phyloP scores from a whole-genome alignment of 1,140 invertebrate genomes.

The Helicoverpa zea region DNA sequence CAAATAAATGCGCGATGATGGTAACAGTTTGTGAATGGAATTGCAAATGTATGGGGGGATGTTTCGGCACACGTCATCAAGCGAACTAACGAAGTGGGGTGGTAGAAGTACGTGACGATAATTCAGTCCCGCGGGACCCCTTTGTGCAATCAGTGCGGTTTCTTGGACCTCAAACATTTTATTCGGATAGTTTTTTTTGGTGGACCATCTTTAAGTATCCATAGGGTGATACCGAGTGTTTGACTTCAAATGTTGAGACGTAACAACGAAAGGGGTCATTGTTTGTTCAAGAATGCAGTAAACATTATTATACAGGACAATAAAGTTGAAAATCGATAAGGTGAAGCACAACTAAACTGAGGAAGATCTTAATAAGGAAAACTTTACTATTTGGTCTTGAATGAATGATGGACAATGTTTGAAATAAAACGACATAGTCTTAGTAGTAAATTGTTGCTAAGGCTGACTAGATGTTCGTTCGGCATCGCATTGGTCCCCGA shows the following conservation, averaged over 20 bases:
- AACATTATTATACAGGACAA: neutral
- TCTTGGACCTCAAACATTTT: slow-evolving; percentile 71
- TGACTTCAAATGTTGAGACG: neutral
- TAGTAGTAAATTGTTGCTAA: slow-evolving; percentile 43
- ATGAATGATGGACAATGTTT: slow-evolving; percentile 34
- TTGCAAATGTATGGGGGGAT: slow-evolving; percentile 68
- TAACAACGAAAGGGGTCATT: neutral
- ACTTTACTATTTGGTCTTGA: slow-evolving; percentile 15
- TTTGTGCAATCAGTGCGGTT: slow-evolving; percentile 83
- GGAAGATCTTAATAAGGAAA: slow-evolving; percentile 22
- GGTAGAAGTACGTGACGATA: slow-evolving; percentile 75
- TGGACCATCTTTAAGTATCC: slow-evolving; percentile 15
- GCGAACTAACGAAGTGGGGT: slow-evolving; percentile 76
- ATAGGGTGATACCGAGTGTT: slow-evolving; percentile 4
- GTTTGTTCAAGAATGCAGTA: neutral
- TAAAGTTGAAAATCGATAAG: neutral
- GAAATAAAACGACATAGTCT: slow-evolving; percentile 39
- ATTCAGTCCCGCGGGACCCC: slow-evolving; percentile 77
- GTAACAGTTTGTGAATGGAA: slow-evolving; percentile 59
- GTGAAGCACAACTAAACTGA: neutral
- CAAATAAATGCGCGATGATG: slow-evolving; percentile 33
- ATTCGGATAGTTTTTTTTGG: slow-evolving; percentile 64
- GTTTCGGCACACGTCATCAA: slow-evolving; percentile 69
- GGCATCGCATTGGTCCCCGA: slow-evolving; percentile 45
- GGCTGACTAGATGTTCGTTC: slow-evolving; percentile 50